Evolutionary conservation across 2,888 invertebrate species (phyloP).

Genomic region (Panopea generosa): DNA sequence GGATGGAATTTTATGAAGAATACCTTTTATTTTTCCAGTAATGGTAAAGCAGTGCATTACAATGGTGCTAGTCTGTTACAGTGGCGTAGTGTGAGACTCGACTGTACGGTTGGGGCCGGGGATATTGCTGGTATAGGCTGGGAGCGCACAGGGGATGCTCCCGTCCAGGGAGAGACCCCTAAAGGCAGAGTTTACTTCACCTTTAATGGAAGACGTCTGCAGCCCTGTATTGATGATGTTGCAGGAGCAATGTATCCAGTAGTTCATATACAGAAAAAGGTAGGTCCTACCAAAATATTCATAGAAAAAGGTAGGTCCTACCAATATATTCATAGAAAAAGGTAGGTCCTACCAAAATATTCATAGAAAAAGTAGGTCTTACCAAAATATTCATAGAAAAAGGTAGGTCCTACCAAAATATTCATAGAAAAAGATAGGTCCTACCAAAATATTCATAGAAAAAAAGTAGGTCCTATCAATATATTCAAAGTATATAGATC

Average conservation of each 20-base stretch:
- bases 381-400: no score
- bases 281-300: constrained; percentile 41
- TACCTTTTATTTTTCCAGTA: constrained; percentile 70
- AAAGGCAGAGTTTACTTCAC: constrained; percentile 84
- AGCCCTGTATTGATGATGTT: constrained; percentile 83
- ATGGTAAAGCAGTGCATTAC: constrained; percentile 85
- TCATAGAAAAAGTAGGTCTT: no score
- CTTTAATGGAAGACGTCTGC: constrained; percentile 81
- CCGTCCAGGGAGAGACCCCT: constrained; percentile 72
- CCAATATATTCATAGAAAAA: no score
- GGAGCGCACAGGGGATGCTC: constrained; percentile 80
- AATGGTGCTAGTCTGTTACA: constrained; percentile 84
- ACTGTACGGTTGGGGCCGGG: constrained; percentile 80
- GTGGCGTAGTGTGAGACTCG: constrained; percentile 84
- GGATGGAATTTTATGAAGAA: no score
- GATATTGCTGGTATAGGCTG: constrained; percentile 85
- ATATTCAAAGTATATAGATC: no score
- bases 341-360: no score
- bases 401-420: no score
- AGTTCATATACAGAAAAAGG: constrained; percentile 85
- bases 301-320: no score
- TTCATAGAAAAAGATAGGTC: no score
- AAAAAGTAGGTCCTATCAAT: no score
- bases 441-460: no score
- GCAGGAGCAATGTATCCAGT: constrained; percentile 84